Evolutionary conservation across 2,113 vertebrate species (phyloP), one percentile per base, ranked within the genome.

Genomic region (Piaya cayana): DNA sequence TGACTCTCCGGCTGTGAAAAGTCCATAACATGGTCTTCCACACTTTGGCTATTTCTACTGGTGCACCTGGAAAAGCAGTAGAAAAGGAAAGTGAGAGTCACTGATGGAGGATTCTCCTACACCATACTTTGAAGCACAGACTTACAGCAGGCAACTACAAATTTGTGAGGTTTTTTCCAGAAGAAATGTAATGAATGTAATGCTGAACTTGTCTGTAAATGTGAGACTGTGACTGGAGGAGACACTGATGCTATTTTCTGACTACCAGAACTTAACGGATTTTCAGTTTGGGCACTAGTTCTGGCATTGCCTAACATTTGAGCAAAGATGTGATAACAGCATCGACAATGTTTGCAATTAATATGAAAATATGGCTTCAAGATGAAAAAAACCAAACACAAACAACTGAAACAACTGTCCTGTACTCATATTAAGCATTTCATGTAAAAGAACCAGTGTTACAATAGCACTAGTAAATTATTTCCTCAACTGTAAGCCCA

Each of bases 1-100:
- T 90, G 96, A 95, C 76, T 98, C 53, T 98, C 98, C 36, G 82
- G 69, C 60, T 96, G 96, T 65, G 94, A 80, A 88, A 94, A 92
- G 86, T 97, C 96, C 70, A 86, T 65, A 83, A 88, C 36, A 39
- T n/a, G 88, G 55, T 95, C 96, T 90, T 98, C 97, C 67, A 85
- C 60, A 92, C 85, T 53, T 79, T 76, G 34, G 42, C 42, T 86
- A 71, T 69, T 87, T 72, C 91, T 95, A 68, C 77, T 60, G 47
- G 62, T 82, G 15, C 47, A 96, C 77, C 97, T 98, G 70, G 18
- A 80, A 86, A 91, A 80, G 67, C 50, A 10, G 39, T 1, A 95
- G 72, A 29, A 89, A 89, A 37, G 27, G 8, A 36, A 36, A 37
- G 49, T 15, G 19, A 65, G 92, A 65, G 60, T 43, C 58, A 72